Evolutionary conservation across 2,888 invertebrate species (phyloP), one percentile per base, ranked within the genome.

Genomic region (Hirudinaria manillensis): DNA sequence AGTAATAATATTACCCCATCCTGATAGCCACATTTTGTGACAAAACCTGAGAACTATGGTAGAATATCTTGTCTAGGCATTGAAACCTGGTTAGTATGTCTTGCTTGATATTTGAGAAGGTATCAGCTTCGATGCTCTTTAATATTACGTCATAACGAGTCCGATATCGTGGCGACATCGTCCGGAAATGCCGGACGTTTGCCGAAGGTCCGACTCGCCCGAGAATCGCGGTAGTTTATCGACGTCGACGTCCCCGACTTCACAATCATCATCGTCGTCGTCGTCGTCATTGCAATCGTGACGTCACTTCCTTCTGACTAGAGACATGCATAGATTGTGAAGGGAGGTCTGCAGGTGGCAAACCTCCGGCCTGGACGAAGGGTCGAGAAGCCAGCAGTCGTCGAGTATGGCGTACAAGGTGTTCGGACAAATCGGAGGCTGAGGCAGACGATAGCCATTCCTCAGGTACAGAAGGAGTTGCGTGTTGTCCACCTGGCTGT

Each of bases 251-350:
- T 72, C 68, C 21, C 36, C 56, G 21, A 56, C 56, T 24, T 72
- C 72, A 24, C 56, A 27, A 55, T 72, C 56, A 55, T 27, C 56
- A 27, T 51, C 53, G 10, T 71, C 72, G 10, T 51, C 53, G 13
- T 72, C 4, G 16, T 56, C 6, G 21, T 72, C 68, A 34, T 68
- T 34, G 61, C 7, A 16, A 61, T 61, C 61, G 61, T 61, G 24
- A 61, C 61, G 61, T 75, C 55, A 75, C 36, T 71, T 68, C n/a
- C 65, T 55, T 38, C 71, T 53, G 38, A 75, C 75, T 32, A 75
- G 61, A 16, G 75, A 68, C 65, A 70, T 76, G 53, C 76, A 72
- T 24, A 76, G 45, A 34, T 76, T 76, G 38, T 76, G 76, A 19
- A 76, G 55, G n/a, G 76, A 72, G 16, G 72, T 19, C 27, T 72